Base-by-base conservation (phyloP, 2,113 vertebrate genomes). In the Rallus limicola region DNA sequence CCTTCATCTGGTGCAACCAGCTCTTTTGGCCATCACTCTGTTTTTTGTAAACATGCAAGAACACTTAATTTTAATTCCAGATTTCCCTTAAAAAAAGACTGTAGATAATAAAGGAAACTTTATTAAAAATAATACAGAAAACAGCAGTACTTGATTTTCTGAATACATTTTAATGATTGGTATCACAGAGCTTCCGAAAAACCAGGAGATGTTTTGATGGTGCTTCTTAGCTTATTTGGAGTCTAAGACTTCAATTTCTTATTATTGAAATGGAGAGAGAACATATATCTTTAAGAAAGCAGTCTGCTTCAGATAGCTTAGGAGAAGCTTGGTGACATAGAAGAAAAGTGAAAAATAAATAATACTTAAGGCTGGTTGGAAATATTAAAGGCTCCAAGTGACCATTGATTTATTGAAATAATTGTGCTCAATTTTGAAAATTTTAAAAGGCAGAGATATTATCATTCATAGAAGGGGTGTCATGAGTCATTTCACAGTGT, bases 281-380 rank as follows among this genome's bases (percentile, higher is more conserved):
- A 59, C 86, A 90, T 92, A 97, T 97, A 81, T 96, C 98, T 98
- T 97, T 92, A 88, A 94, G 93, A 80, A 40, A 52, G 84, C 95
- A 98, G 59, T 90, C 68, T 88, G 62, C 75, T 92, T 91, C 88
- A 88, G 82, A 33, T 53, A 77, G 48, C 86, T 97, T 97, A 86
- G 91, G 87, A 52, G 86, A 95, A 84, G 69, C 92, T 94, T 95
- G 89, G 80, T 94, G 92, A 91, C 64, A 70, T 86, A 48, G 12
- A 88, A 67, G 44, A 24, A 95, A 95, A 29, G 16, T 53, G 44
- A 60, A 96, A 92, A 63, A 31, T 62, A 62, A 75, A 9, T 55
- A 68, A 16, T 94, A 19, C 75, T 75, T 55, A 84, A 79, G 60
- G 16, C 44, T 18, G 44, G 44, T 46, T 46, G 17, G 48, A 14